Evolutionary conservation across 2,113 vertebrate species (phyloP).

Genomic region (Sinocyclocheilus anophthalmus): DNA sequence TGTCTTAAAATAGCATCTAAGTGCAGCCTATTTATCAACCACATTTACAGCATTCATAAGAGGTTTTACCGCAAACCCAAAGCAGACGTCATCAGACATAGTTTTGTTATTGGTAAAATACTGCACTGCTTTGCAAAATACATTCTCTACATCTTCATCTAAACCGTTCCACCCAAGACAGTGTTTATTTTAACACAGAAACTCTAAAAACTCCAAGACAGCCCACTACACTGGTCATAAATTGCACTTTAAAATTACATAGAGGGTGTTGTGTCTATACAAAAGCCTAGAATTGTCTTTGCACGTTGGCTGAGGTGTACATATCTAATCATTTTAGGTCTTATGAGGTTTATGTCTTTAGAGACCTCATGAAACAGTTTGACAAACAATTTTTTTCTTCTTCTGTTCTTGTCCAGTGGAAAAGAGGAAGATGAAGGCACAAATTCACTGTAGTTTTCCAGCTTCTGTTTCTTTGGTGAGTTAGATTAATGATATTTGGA

Average conservation of each 20-base stretch:
- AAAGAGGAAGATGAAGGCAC: not conserved
- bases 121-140: constrained; percentile 15
- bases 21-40: constrained; percentile 10
- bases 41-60: constrained; percentile 2
- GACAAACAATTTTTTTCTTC: constrained; percentile 2
- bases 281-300: not conserved
- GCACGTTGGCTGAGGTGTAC: not conserved
- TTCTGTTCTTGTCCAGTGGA: not conserved
- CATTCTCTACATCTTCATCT: not conserved
- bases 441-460: not conserved
- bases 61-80: constrained; percentile 25
- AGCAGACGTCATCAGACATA: not conserved
- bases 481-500: constrained; percentile 6
- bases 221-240: constrained; percentile 35
- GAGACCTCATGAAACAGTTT: not conserved
- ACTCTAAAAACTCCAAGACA: constrained; percentile 23
- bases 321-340: constrained; percentile 23
- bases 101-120: constrained; percentile 14
- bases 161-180: not conserved
- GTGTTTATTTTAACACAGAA: constrained; percentile 16
- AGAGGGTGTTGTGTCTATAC: constrained; percentile 24
- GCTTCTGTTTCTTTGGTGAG: not conserved
- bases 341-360: constrained; percentile 1
- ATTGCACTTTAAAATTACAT: constrained; percentile 37
- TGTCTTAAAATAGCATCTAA: constrained; percentile 11